Base-by-base conservation (phyloP, 2,113 vertebrate genomes). In the Apus apus region DNA sequence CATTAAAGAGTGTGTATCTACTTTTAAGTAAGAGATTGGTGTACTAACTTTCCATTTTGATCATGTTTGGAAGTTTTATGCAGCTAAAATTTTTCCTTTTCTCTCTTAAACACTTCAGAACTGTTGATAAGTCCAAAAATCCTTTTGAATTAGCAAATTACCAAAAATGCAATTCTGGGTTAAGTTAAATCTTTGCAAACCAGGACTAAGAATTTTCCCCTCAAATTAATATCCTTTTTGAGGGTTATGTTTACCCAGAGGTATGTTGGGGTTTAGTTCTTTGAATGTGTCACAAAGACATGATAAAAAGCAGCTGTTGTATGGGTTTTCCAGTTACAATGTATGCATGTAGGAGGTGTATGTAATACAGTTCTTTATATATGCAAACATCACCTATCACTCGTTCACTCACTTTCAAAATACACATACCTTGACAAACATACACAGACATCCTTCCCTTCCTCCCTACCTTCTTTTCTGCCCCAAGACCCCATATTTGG, bases 341-440 rank as follows among this genome's bases (percentile, higher is more conserved):
- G 9, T 43, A 43, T 67, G 34, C 2, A 1, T 32, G 5, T 61
- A 66, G 23, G 11, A 34, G 4, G 1, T 40, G 10, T 64, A 15
- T 65, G 11, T 34, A 58, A 36, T 40, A 7, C 19, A 70, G 18
- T 62, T 74, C 11, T 51, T 71, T 34, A 32, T 72, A 18, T 15
- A 27, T 25, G 20, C 19, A 14, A 16, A 82, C 22, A 38, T 48
- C 7, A 9, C 5, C 6, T 66, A 8, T 23, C 51, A 20, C 15
- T 57, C 0, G 0, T 13, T 71, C 1, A 1, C 30, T 75, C 9
- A 5, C 34, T 65, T 72, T 65, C 30, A 50, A 43, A 46, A 36
- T 38, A 15, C 1, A 3, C 19, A 4, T 73, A 26, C n/a, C 13
- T 75, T 50, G 16, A 22, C 25, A 36, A 61, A 22, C 2, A 22